A percentile compares a stretch with the other conserved stretches of the same genome.
phyloP scores from a whole-genome alignment of 2,797 vertebrate genomes.

The Champsocephalus esox region DNA sequence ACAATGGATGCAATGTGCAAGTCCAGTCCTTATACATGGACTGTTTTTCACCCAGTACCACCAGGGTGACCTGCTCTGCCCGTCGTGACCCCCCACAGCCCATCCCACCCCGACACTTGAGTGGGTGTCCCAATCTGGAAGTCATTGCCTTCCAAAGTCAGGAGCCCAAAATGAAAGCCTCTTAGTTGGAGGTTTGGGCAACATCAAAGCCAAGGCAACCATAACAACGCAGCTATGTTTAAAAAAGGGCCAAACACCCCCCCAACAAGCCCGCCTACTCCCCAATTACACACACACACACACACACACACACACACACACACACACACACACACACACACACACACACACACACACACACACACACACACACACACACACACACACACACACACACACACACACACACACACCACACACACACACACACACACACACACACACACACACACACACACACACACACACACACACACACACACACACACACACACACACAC shows the following conservation, averaged over 20 bases:
- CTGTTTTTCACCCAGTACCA: not conserved
- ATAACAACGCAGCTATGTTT: conserved; percentile 86
- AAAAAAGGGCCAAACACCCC: conserved; percentile 77
- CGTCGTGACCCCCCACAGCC: conserved; percentile 52
- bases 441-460: too few relatives aligned
- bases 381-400: too few relatives aligned
- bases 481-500: not conserved
- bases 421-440: not conserved
- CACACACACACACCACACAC: not conserved
- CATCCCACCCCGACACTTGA: conserved; percentile 49
- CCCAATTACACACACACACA: conserved; percentile 64
- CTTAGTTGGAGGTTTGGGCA: conserved; percentile 84
- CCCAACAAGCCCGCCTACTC: conserved; percentile 63
- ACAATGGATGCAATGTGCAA: not conserved
- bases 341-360: too few relatives aligned
- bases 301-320: conserved; percentile 16
- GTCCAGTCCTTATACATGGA: not conserved
- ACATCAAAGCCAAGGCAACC: conserved; percentile 86
- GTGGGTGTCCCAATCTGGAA: conserved; percentile 85
- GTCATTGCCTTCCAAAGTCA: conserved; percentile 81
- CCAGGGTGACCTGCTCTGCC: conserved; percentile 32
- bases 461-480: too few relatives aligned
- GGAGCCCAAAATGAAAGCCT: conserved; percentile 84
- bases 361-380: too few relatives aligned
- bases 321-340: too few relatives aligned